Conservation (phyloP, 2,113 vertebrate species). For the Hippocampus zosterae region DNA sequence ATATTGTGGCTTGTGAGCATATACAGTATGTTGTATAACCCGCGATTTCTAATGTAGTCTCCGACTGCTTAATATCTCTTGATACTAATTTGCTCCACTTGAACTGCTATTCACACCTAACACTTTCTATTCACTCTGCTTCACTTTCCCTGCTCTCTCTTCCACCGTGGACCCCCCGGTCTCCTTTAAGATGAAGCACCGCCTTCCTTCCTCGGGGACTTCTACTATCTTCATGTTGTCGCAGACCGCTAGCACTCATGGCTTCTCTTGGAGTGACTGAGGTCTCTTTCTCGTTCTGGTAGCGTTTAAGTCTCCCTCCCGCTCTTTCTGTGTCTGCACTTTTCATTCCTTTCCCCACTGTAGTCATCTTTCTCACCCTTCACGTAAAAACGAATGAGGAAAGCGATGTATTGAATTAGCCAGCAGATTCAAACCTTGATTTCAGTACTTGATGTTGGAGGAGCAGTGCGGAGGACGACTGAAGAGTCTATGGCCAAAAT, state of each 20-base stretch:
- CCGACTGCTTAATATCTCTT: neutral
- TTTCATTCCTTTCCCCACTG: constrained; percentile 48
- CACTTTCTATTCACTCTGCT: constrained; percentile 27
- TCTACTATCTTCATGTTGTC: constrained; percentile 99
- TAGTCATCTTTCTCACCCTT: constrained; percentile 26
- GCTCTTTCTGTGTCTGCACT: constrained; percentile 53
- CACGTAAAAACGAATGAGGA: neutral
- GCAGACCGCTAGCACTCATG: constrained; percentile 98
- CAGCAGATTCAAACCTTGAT: neutral
- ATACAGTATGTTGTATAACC: neutral
- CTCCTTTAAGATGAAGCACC: constrained; percentile 87
- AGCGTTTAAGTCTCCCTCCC: constrained; percentile 31
- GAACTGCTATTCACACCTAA: constrained; percentile 8
- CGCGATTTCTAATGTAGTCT: neutral
- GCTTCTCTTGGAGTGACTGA: constrained; percentile 99
- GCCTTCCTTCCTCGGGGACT: constrained; percentile 97
- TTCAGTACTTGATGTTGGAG: neutral
- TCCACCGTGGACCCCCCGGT: constrained; percentile 63
- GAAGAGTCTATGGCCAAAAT: constrained; percentile 26
- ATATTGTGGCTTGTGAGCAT: neutral
- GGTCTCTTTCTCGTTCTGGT: constrained; percentile 81
- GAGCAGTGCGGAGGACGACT: constrained; percentile 46
- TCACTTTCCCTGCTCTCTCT: constrained; percentile 31
- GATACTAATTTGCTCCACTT: constrained; percentile 21
- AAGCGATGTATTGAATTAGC: neutral